Base-by-base conservation (phyloP, 2,888 invertebrate genomes). In the Tiliacea aurago region DNA sequence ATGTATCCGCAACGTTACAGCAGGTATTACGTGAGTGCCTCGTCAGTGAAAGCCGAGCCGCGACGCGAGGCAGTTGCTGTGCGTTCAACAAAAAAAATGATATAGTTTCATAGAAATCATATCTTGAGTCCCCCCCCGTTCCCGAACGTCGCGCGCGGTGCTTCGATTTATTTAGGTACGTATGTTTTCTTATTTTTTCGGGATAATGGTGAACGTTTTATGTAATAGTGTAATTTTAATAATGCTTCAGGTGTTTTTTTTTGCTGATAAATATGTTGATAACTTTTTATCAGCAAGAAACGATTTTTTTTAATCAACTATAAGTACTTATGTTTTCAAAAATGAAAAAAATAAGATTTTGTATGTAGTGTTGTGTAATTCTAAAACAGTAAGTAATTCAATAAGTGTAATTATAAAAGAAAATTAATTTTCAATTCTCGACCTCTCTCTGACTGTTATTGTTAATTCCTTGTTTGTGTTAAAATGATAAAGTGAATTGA, bases 21-120 rank as follows among this genome's bases (percentile, higher is more conserved):
- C 69, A 77, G 45, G 55, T 84, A 84, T 92, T 92, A 92, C 92
- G 93, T 91, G 89, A 86, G 63, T 74, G 45, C 23, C n/a, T 18
- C 64, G 55, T 65, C 90, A 94, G 95, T 94, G 95, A 95, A 94
- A 94, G 95, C 90, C 90, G 78, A 76, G 83, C 88, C 87, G 84
- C 80, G 81, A 86, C 73, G 85, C 85, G 82, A 84, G 86, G 76
- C 88, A 65, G 87, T 88, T 88, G 84, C 84, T 84, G 71, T 79
- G 73, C 59, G 70, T 71, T 65, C 62, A 15, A 79, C 64, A 73
- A 63, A 28, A 73, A 87, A 88, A 88, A 90, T 90, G 89, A 89
- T 86, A 86, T 86, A 87, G 85, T 84, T 85, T 37, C 66, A 41
- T 13, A 71, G 61, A 62, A 66, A 59, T 45, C 55, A 37, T n/a